These are phyloP conservation scores for Crematogaster levior DNA, from an alignment of 2,888 invertebrate species.

Conservation along the genomic window DNA sequence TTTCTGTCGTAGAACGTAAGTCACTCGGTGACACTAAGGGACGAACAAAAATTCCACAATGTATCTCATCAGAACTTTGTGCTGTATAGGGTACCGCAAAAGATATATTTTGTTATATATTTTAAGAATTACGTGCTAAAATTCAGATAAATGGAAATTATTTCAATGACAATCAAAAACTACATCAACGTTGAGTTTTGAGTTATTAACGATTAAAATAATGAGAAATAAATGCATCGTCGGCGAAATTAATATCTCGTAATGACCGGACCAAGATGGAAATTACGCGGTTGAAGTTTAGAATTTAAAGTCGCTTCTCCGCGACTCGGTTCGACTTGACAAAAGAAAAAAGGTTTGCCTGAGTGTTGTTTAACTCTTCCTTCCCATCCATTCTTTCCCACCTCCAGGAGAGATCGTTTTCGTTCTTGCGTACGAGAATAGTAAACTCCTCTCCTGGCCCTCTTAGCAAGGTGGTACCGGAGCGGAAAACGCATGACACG, in stretches of 20 bases:
- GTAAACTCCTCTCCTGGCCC: constrained; percentile 53
- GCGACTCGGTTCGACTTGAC: constrained; percentile 63
- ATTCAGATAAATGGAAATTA: background rate
- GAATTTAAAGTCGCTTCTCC: constrained; percentile 35
- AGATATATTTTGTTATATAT: background rate
- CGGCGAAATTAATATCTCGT: background rate
- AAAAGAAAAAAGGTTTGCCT: constrained; percentile 78
- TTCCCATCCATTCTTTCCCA: constrained; percentile 72
- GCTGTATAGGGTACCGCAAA: constrained; percentile 7
- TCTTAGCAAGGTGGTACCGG: constrained; percentile 7
- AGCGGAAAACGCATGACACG: constrained; percentile 27
- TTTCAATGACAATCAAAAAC: background rate
- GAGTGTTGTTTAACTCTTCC: constrained; percentile 80
- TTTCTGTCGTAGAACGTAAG: constrained; percentile 48
- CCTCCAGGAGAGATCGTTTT: constrained; percentile 66
- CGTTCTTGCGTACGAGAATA: constrained; percentile 57
- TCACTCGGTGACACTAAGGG: constrained; percentile 53
- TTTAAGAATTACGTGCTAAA: background rate
- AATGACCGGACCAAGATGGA: constrained; percentile 6
- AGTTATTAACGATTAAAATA: background rate
- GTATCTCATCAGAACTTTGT: constrained; percentile 25
- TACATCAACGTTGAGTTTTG: background rate
- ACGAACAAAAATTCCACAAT: constrained; percentile 58
- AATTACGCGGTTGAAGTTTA: constrained; percentile 12
- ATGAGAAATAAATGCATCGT: background rate